Evolutionary conservation across 2,113 vertebrate species (phyloP).

Genomic region (Phoxinus phoxinus): DNA sequence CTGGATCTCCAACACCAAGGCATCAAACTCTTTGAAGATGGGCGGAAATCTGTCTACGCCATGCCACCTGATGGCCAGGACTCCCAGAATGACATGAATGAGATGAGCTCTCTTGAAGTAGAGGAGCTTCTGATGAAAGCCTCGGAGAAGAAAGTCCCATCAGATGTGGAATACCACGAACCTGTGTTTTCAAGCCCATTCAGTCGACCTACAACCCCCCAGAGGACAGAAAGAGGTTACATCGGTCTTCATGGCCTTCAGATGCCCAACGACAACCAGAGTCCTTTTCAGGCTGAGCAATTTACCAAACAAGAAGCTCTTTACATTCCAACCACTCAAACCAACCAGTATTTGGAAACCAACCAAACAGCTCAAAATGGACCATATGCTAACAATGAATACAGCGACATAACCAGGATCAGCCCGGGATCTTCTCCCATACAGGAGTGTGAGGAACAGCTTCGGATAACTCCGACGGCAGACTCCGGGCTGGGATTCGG

Average conservation of each 20-base stretch:
- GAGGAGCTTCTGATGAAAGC: conserved; percentile 90
- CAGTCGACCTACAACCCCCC: conserved; percentile 76
- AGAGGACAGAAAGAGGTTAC: conserved; percentile 69
- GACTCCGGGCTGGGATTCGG: conserved; percentile 55
- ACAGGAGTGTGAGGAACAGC: conserved; percentile 59
- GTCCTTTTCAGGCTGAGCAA: conserved; percentile 23
- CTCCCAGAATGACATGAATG: conserved; percentile 71
- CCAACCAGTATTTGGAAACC: not conserved
- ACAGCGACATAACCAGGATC: not conserved
- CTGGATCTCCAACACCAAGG: conserved; percentile 81
- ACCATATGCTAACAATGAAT: not conserved
- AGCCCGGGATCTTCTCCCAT: conserved; percentile 54
- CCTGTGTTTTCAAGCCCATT: conserved; percentile 89
- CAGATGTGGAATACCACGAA: conserved; percentile 87
- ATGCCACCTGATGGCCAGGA: conserved; percentile 70
- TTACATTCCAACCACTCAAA: conserved; percentile 44
- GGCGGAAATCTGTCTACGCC: conserved; percentile 87
- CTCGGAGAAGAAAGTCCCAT: conserved; percentile 79
- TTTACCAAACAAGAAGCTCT: not conserved
- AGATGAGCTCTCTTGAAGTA: conserved; percentile 83
- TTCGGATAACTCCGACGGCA: conserved; percentile 49
- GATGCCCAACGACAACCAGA: conserved; percentile 65
- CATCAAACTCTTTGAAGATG: conserved; percentile 92
- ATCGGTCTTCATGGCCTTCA: conserved; percentile 56
- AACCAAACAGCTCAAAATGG: not conserved